Base-by-base conservation (phyloP, 2,113 vertebrate genomes). In the Catharus bicknelli region DNA sequence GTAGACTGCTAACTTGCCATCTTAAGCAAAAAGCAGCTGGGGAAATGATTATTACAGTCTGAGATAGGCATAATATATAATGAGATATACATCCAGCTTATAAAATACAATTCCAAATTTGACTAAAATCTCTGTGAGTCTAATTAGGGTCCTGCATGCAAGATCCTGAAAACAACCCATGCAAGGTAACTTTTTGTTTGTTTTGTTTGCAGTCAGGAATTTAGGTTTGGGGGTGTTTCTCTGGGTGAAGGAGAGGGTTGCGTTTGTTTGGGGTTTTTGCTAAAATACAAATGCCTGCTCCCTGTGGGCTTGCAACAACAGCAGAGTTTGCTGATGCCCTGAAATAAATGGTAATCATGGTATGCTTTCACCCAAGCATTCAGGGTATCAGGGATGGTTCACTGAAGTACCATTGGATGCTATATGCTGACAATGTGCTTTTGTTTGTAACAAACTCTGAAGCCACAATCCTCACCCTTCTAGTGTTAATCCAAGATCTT, bases 401-500 rank as follows among this genome's bases (percentile, higher is more conserved):
- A 91, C 30, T 95, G 94, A 91, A 95, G 84, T 85, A 96, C 87
- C 55, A 91, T 88, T 95, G 88, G 95, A 95, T 85, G 94, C 93
- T 95, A 91, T 96, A 87, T 54, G 58, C 91, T 93, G 94, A 94
- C 95, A 96, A 96, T 94, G 95, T 94, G 92, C 96, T 96, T 96
- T 96, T 96, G 96, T 96, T 95, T 92, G 88, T 74, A 88, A 86
- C 88, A 94, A 96, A 96, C 80, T 95, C 92, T 86, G 88, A 96
- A 96, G 94, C 90, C 90, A 90, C 92, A 96, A 72, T 96, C 94
- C 96, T 96, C 82, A 3, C 95, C 81, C 95, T 94, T 94, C 93
- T 94, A 94, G 89, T 91, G 91, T 93, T 96, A 96, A 96, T 96
- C 95, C 96, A 95, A 96, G 69, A 96, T 96, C 74, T 93, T 96